Percentiles rank a stretch among this genome's conserved stretches.
Evolutionary conservation across 2,113 vertebrate species (phyloP).

Genomic region (Phaethon lepturus): DNA sequence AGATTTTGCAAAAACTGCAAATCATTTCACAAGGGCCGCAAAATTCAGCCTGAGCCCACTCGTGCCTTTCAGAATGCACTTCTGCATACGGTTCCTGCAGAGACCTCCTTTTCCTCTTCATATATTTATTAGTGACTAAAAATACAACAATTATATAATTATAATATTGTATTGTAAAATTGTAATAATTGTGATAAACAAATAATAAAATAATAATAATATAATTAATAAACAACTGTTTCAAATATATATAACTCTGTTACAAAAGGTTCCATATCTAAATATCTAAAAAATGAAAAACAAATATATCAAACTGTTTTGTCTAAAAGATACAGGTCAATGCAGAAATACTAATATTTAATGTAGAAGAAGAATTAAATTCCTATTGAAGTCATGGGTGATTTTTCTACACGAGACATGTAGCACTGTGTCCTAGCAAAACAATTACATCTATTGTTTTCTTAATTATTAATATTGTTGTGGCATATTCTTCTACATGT

Average conservation of each 20-base stretch:
- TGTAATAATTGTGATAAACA: not conserved
- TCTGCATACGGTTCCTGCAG: not conserved
- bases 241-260: not conserved
- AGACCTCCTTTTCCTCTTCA: not conserved
- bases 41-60: not conserved
- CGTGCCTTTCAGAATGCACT: not conserved
- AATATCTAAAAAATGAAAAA: not conserved
- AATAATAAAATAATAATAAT: no score
- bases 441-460: not conserved
- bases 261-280: not conserved
- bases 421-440: not conserved
- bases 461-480: not conserved
- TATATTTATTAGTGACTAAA: not conserved
- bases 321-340: not conserved
- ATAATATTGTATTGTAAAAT: no score
- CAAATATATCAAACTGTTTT: not conserved
- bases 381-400: not conserved
- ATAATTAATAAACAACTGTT: no score
- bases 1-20: not conserved
- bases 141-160: not conserved
- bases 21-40: not conserved
- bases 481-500: not conserved
- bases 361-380: not conserved
- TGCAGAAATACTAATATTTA: not conserved
- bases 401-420: not conserved